These are phyloP conservation scores for Tarsius wallacei DNA, from an alignment of 2,797 vertebrate genomes.

Conservation along the genomic window DNA sequence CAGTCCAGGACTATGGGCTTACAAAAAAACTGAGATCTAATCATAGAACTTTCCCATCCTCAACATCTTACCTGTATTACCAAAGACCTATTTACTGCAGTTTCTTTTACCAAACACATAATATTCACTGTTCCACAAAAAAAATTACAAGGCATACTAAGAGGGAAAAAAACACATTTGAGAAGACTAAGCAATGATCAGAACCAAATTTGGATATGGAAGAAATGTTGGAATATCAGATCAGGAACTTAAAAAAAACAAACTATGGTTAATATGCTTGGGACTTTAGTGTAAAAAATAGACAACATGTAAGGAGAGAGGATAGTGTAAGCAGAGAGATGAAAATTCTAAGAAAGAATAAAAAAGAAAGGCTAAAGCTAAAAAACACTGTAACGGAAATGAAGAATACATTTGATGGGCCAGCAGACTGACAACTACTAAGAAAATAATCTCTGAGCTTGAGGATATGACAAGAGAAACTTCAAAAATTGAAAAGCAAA, in stretches of 20 bases:
- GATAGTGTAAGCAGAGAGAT: not conserved
- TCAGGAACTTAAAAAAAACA: not conserved
- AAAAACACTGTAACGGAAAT: not conserved
- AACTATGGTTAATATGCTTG: not conserved
- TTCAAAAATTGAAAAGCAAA: not conserved
- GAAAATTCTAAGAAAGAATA: not conserved
- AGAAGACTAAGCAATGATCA: not conserved
- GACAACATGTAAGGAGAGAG: not conserved
- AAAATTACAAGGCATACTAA: not conserved
- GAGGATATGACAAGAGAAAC: not conserved
- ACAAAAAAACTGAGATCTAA: not conserved
- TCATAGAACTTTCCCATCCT: no score
- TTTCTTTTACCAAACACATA: not conserved
- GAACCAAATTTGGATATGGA: not conserved
- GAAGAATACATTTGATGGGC: not conserved
- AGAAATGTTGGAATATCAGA: not conserved
- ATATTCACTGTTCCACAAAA: not conserved
- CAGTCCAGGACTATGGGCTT: not conserved
- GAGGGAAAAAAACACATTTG: not conserved
- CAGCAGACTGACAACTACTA: not conserved
- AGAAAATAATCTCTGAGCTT: not conserved
- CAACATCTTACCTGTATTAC: no score
- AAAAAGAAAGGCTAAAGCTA: not conserved
- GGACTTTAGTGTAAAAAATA: not conserved
- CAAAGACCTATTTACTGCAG: not conserved